A percentile compares a stretch with the other conserved stretches of the same genome.
phyloP scores from a whole-genome alignment of 1,140 invertebrate species.

The Camponotus vicinus region DNA sequence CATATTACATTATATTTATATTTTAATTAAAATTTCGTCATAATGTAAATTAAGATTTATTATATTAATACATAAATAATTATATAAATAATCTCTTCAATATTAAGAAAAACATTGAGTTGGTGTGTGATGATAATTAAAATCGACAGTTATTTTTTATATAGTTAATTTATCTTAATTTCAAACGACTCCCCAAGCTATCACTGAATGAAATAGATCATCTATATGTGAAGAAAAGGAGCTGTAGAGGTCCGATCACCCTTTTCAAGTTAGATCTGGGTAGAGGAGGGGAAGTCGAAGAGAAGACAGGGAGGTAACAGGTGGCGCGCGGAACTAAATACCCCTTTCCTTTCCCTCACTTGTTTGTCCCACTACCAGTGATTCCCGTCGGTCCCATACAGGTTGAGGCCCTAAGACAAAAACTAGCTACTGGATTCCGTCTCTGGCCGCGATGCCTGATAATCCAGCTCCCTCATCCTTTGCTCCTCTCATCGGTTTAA shows the following conservation, averaged over 20 bases:
- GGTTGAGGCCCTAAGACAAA: constrained; percentile 75
- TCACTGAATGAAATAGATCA: constrained; percentile 45
- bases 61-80: too few species aligned
- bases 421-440: constrained; percentile 81
- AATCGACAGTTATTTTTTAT: too few species aligned
- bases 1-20: too few species aligned
- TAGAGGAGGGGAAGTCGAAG: constrained; percentile 65
- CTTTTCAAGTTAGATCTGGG: constrained; percentile 56
- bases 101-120: too few species aligned
- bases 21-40: too few species aligned
- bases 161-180: too few species aligned
- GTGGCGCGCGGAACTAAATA: constrained; percentile 84
- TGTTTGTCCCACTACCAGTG: constrained; percentile 21
- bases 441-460: constrained; percentile 64
- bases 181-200: constrained; percentile 11
- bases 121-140: too few species aligned
- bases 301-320: constrained; percentile 81
- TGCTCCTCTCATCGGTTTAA: not conserved
- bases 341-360: constrained; percentile 74
- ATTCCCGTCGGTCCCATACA: constrained; percentile 48
- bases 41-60: too few species aligned
- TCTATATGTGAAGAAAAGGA: constrained; percentile 55
- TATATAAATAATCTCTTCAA: too few species aligned
- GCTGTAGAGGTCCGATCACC: constrained; percentile 63
- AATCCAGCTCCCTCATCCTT: not conserved